Evolutionary conservation across 2,113 vertebrate genomes (phyloP).

Genomic region (Oncorhynchus kisutch): DNA sequence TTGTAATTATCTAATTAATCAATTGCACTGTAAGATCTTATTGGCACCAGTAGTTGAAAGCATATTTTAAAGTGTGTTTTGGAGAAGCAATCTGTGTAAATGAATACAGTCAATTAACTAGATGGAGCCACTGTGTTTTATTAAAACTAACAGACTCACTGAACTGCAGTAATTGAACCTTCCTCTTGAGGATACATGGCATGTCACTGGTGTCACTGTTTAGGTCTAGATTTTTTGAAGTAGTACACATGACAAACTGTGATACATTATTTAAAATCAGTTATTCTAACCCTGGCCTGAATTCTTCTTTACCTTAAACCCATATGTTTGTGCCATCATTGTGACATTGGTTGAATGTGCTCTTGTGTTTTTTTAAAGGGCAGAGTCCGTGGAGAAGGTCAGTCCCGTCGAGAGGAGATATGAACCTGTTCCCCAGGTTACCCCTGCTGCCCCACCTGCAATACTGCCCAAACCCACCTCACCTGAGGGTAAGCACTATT

Average conservation of each 20-base stretch:
- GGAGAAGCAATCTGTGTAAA: no score
- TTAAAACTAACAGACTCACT: no score
- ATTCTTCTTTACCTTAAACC: constrained; percentile 50
- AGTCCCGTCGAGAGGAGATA: constrained; percentile 82
- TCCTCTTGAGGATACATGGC: no score
- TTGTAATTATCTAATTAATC: no score
- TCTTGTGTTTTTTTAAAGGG: constrained; percentile 64
- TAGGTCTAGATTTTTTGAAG: neutral
- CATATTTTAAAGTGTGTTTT: no score
- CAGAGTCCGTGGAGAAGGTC: constrained; percentile 79
- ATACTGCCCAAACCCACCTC: constrained; percentile 80
- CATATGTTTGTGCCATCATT: constrained; percentile 40
- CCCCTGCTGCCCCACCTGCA: constrained; percentile 76
- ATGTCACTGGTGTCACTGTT: no score
- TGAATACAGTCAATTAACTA: no score
- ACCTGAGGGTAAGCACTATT: constrained; percentile 77
- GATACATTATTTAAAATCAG: no score
- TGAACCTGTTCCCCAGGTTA: constrained; percentile 79
- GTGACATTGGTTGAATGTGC: neutral
- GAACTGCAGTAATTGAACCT: no score
- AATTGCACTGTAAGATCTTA: no score
- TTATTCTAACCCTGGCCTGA: constrained; percentile 15
- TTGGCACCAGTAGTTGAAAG: no score
- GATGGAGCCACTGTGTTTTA: no score
- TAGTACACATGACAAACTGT: neutral